Evolutionary conservation across 2,888 invertebrate genomes (phyloP), one percentile per base, ranked within the genome.

Genomic region (Toxonevra muliebris): DNA sequence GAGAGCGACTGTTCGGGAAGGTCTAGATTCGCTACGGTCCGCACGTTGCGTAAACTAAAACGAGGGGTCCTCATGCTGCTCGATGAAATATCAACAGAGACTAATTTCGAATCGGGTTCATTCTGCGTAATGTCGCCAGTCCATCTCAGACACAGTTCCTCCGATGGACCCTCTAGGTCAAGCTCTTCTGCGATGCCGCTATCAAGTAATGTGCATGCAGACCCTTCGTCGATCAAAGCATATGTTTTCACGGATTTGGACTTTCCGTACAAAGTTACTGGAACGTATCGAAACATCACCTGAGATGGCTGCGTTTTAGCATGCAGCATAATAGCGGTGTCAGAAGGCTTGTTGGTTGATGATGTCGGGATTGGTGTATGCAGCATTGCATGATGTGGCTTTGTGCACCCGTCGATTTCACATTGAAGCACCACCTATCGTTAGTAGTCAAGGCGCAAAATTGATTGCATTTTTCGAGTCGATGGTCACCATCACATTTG

Each of bases 221-320:
- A 61, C n/a, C 71, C 71, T 30, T 74, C 71, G 30, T 74, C 70
- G 43, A 71, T 66, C 13, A 70, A 50, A 1, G 69, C 71, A 58
- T 57, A 73, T 0, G 71, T 71, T 19, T 73, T 59, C 13, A 69
- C 11, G 5, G 66, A 62, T 10, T 48, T 48, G 0, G 4, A 17
- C 2, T 65, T 66, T 0, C 64, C 66, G 48, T 53, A 67, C 2
- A 71, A 61, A 9, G 30, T 67, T 9, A 69, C 63, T 9, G 69
- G 70, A 5, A 68, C 12, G 57, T 69, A 68, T 4, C 68, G 58
- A 55, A 72, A 68, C 0, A 70, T 13, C 1, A 50, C 8, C 19
- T 40, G 48, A 42, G n/a, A 1, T 13, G 13, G 5, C 8, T 43
- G 59, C 17, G 15, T 13, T 9, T 59, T 11, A 5, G 40, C 42